Evolutionary conservation across 2,797 vertebrate species (phyloP).

Genomic region (Zenarchopterus dispar): DNA sequence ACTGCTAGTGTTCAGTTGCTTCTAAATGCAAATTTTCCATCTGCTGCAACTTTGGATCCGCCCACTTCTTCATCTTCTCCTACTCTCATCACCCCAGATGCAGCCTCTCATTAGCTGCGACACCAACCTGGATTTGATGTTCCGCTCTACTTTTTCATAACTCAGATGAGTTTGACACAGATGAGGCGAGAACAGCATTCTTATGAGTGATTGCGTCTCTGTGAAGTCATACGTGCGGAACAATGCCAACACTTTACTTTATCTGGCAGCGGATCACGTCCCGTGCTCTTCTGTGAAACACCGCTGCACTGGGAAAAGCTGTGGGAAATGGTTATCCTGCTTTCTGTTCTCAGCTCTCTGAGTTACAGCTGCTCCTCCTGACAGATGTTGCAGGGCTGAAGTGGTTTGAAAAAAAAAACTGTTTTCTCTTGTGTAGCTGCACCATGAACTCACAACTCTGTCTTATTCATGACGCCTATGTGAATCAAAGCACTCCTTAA

Average conservation of each 20-base stretch:
- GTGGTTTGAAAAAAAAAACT: conserved; percentile 31
- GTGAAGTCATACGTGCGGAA: conserved; percentile 26
- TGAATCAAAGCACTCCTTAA: conserved; percentile 56
- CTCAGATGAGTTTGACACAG: conserved; percentile 36
- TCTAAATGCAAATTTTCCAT: conserved; percentile 46
- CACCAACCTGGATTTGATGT: conserved; percentile 32
- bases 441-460: conserved; percentile 29
- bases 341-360: conserved; percentile 5
- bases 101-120: conserved; percentile 28
- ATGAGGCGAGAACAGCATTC: conserved; percentile 37
- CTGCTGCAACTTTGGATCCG: conserved; percentile 40
- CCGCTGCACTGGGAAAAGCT: not conserved
- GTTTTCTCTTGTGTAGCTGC: conserved; percentile 35
- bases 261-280: not conserved
- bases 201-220: conserved; percentile 42
- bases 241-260: conserved; percentile 18
- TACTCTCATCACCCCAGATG: conserved; percentile 21
- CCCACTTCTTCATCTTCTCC: not conserved
- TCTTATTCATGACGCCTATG: conserved; percentile 56
- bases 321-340: not conserved
- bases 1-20: conserved; percentile 7
- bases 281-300: conserved; percentile 11
- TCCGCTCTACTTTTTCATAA: conserved; percentile 18
- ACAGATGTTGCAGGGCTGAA: conserved; percentile 39
- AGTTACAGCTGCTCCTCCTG: conserved; percentile 27